Percentiles rank a stretch among this genome's conserved stretches.
These are phyloP conservation scores for Formicarius rufipectus DNA, from an alignment of 2,113 vertebrate genomes.

Conservation along the genomic window DNA sequence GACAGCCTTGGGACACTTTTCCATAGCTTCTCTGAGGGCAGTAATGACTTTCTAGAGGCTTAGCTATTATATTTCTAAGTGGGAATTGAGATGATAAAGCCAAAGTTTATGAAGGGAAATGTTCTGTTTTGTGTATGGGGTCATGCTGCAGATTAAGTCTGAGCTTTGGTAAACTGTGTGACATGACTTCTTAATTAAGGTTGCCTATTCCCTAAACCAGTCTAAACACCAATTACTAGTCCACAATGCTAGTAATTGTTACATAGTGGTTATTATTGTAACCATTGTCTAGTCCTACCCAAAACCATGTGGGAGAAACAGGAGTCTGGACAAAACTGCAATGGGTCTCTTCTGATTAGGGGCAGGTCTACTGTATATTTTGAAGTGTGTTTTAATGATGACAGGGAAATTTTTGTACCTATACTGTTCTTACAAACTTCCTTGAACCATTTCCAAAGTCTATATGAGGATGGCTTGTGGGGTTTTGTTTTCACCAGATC, in stretches of 20 bases:
- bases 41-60: background rate
- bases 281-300: background rate
- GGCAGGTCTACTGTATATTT: background rate
- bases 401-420: background rate
- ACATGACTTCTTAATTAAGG: background rate
- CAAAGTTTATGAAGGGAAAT: background rate
- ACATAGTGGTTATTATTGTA: background rate
- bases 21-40: background rate
- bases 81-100: background rate
- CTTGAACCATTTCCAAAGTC: background rate
- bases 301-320: background rate
- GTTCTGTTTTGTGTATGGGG: background rate
- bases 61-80: background rate
- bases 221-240: background rate
- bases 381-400: background rate
- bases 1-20: background rate
- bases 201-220: background rate
- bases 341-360: background rate
- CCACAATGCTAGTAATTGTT: background rate
- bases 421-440: background rate
- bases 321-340: background rate
- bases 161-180: background rate
- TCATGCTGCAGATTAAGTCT: background rate
- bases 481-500: slow-evolving; percentile 73
- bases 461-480: background rate